A percentile compares a stretch with the other conserved stretches of the same genome.
phyloP scores from a whole-genome alignment of 2,797 vertebrate species.

The Petrocephalus sullivani region DNA sequence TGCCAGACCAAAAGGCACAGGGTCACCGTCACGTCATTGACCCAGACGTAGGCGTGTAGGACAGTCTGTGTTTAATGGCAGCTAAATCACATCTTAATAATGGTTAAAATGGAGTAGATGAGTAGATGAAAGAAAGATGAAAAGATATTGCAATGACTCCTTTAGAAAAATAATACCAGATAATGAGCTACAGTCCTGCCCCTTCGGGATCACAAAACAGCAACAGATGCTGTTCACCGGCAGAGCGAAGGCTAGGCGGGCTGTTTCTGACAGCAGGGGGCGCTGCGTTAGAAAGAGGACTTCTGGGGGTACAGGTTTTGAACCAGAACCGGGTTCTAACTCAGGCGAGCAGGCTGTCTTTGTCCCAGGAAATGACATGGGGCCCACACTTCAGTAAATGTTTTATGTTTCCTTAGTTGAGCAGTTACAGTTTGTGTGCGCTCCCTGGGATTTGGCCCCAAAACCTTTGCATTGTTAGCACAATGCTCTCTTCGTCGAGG shows the following conservation, averaged over 20 bases:
- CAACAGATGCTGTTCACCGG: not conserved
- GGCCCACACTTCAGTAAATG: not conserved
- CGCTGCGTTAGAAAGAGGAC: not conserved
- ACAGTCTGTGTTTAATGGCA: not conserved
- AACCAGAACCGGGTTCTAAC: not conserved
- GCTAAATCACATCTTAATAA: not conserved
- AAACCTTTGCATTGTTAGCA: not conserved
- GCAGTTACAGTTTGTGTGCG: not conserved
- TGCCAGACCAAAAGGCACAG: constrained; percentile 36
- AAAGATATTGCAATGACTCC: not conserved
- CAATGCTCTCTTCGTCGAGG: not conserved
- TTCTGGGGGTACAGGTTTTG: not conserved
- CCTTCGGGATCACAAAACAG: not conserved
- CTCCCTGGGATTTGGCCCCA: not conserved
- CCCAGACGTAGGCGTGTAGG: not conserved
- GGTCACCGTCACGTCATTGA: not conserved
- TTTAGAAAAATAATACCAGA: not conserved
- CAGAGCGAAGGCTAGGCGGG: not conserved
- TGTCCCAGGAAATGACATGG: not conserved
- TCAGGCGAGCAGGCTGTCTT: not conserved
- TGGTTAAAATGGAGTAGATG: not conserved
- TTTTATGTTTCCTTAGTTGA: not conserved
- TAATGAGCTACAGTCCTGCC: not conserved
- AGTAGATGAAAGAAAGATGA: not conserved
- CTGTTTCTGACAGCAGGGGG: not conserved